phyloP scores from a whole-genome alignment of 2,797 vertebrate species.

The Galago senegalensis region DNA sequence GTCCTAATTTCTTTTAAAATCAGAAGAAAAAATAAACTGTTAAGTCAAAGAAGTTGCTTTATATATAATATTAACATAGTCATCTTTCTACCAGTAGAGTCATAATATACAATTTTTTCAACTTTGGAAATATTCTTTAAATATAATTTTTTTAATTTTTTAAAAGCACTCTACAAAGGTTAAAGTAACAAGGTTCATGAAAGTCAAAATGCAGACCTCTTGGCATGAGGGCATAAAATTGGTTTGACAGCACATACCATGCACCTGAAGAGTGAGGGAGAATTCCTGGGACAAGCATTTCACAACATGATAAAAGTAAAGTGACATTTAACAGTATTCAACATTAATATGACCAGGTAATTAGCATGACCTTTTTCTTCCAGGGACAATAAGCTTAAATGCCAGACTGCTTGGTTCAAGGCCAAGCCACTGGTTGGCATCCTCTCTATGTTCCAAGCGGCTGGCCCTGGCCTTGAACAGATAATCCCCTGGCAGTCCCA shows the following conservation, averaged over 20 bases:
- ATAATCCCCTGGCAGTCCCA: background rate
- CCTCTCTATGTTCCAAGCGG: background rate
- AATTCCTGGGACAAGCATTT: background rate
- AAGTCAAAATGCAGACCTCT: background rate
- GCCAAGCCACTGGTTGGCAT: background rate
- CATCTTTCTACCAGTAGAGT: background rate
- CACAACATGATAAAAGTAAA: conserved; percentile 17
- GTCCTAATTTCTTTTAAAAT: conserved; percentile 5
- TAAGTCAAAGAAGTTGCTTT: background rate
- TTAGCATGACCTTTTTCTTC: background rate
- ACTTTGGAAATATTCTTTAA: background rate
- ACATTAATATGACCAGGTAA: background rate
- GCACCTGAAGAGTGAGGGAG: background rate
- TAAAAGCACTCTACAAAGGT: background rate
- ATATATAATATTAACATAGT: conserved; percentile 6
- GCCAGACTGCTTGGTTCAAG: background rate
- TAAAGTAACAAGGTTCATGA: background rate
- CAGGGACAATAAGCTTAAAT: background rate
- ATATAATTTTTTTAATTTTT: background rate
- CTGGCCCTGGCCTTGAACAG: background rate
- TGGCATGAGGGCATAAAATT: background rate
- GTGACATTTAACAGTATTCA: conserved; percentile 15
- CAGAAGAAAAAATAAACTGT: background rate
- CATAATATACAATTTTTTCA: background rate
- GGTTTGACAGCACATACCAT: background rate